Percentiles rank a stretch among this genome's conserved stretches.
These are phyloP conservation scores for Temnothorax longispinosus DNA, from an alignment of 1,140 invertebrate species.

Conservation along the genomic window DNA sequence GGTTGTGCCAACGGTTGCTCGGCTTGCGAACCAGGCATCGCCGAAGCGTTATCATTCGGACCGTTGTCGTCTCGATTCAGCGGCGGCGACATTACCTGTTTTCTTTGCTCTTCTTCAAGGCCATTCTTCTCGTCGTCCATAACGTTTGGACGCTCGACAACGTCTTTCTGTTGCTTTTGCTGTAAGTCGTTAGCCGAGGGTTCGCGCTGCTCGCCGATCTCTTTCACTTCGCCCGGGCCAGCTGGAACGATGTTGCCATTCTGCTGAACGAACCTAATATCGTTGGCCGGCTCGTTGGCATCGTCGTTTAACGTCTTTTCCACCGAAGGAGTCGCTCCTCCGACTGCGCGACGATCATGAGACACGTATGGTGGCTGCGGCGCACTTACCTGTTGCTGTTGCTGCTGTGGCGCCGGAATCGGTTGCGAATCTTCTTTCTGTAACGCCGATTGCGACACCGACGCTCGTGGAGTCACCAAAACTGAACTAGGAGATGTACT, in stretches of 20 bases:
- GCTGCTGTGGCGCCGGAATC: slow-evolving; percentile 70
- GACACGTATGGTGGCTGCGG: slow-evolving; percentile 78
- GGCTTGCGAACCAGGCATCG: neutral
- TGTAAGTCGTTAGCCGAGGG: slow-evolving; percentile 56
- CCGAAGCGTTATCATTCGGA: neutral
- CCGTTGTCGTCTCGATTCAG: slow-evolving; percentile 21
- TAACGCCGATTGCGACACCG: slow-evolving; percentile 5
- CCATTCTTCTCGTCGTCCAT: neutral
- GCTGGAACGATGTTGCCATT: slow-evolving; percentile 80
- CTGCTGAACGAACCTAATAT: slow-evolving; percentile 76
- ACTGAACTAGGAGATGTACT: neutral
- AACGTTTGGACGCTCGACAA: neutral
- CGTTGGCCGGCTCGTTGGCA: slow-evolving; percentile 61
- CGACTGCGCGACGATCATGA: slow-evolving; percentile 70
- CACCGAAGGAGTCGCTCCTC: slow-evolving; percentile 54
- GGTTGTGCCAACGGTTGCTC: neutral
- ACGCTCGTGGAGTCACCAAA: neutral
- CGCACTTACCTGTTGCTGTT: slow-evolving; percentile 82
- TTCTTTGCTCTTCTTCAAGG: slow-evolving; percentile 35
- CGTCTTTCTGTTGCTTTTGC: slow-evolving; percentile 41
- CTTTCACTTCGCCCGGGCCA: slow-evolving; percentile 74
- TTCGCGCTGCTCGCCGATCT: slow-evolving; percentile 31
- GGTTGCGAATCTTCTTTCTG: slow-evolving; percentile 45
- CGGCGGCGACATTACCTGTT: slow-evolving; percentile 56
- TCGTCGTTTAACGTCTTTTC: slow-evolving; percentile 63